Conservation (phyloP, 2,797 vertebrate genomes). For the Valencia hispanica region DNA sequence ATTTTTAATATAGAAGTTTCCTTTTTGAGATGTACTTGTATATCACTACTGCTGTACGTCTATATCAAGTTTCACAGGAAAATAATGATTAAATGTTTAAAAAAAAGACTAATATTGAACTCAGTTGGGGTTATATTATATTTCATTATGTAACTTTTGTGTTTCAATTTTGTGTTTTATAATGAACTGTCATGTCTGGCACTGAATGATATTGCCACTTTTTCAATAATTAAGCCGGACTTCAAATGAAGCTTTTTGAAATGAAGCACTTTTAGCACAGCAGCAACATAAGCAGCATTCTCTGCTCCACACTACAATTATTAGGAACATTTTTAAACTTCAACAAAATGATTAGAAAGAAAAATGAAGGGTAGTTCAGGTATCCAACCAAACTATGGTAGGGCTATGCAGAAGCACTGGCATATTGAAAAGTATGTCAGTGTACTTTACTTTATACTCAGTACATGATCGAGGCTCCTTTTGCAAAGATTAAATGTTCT, state of each 20-base stretch:
- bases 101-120: conserved; percentile 12
- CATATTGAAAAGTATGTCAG: neutral
- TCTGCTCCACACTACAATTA: conserved; percentile 55
- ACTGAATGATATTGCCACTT: conserved; percentile 56
- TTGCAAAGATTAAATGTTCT: too few relatives aligned
- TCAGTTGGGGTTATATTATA: conserved; percentile 15
- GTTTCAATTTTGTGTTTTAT: conserved; percentile 53
- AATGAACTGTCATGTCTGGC: conserved; percentile 49
- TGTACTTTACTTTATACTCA: neutral
- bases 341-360: conserved; percentile 67
- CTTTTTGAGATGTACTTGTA: neutral
- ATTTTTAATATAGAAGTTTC: neutral
- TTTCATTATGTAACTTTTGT: conserved; percentile 29
- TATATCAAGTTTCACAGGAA: neutral
- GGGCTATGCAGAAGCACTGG: too few relatives aligned
- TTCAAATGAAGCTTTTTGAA: too few relatives aligned
- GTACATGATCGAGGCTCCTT: too few relatives aligned
- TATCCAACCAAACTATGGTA: conserved; percentile 62
- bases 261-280: conserved; percentile 60
- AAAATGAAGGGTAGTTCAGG: conserved; percentile 73
- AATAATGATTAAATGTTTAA: neutral
- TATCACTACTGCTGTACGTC: neutral
- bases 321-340: conserved; percentile 66
- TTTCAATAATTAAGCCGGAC: conserved; percentile 69
- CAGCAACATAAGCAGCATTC: conserved; percentile 52